phyloP scores from a whole-genome alignment of 2,113 vertebrate species.

The Herpetotheres cachinnans region DNA sequence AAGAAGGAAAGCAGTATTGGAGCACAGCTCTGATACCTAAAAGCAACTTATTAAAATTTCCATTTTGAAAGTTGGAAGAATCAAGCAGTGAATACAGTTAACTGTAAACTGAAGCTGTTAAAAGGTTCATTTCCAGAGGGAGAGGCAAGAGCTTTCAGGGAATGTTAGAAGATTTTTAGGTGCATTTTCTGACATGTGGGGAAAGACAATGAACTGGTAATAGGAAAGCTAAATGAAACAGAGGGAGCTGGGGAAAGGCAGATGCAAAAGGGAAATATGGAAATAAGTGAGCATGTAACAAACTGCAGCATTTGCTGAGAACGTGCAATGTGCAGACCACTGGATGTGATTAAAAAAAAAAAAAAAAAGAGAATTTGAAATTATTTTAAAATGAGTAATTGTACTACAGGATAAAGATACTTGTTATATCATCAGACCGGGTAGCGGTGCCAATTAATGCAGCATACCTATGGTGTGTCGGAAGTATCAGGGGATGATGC shows the following conservation, averaged over 20 bases:
- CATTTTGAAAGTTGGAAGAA: background rate
- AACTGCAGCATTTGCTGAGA: background rate
- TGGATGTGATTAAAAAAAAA: background rate
- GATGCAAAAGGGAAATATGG: background rate
- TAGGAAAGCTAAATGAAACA: background rate
- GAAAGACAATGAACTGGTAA: background rate
- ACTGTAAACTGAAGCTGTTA: background rate
- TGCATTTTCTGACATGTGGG: background rate
- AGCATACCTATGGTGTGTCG: background rate
- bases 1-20: background rate
- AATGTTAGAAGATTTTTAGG: background rate
- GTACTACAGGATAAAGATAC: background rate
- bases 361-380: no score
- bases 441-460: background rate
- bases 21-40: background rate
- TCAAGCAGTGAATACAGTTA: background rate
- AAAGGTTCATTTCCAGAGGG: background rate
- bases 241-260: background rate
- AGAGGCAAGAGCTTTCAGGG: background rate
- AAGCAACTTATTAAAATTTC: background rate
- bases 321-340: accelerated
- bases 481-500: background rate
- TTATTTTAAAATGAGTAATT: background rate
- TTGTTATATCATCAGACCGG: background rate
- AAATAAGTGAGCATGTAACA: background rate